Conservation (phyloP, 2,888 invertebrate genomes). For the Dorcus hopei region DNA sequence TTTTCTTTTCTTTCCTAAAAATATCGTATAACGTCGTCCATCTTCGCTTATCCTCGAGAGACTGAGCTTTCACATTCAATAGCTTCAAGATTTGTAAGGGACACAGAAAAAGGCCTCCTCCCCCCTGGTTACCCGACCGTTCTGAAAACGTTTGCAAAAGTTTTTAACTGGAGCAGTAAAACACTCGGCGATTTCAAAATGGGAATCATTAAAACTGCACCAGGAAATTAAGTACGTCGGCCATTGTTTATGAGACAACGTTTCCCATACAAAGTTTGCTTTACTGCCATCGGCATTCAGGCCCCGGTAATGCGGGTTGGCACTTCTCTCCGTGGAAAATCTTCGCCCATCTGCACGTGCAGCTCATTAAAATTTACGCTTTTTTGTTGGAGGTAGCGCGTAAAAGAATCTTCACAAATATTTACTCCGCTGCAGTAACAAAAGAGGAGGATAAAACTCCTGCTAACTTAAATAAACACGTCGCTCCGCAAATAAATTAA, state of each 20-base stretch:
- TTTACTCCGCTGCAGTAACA: neutral
- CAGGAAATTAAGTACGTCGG: constrained; percentile 2
- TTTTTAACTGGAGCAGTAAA: neutral
- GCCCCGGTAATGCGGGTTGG: neutral
- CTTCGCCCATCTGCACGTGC: neutral
- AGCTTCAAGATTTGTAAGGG: too few species aligned
- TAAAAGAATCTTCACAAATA: neutral
- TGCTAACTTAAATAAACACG: neutral
- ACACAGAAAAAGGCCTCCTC: too few species aligned
- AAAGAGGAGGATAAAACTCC: too few species aligned
- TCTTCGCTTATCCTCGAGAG: too few species aligned
- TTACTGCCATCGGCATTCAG: neutral
- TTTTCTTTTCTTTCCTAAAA: too few species aligned
- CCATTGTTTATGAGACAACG: neutral
- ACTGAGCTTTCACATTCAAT: too few species aligned
- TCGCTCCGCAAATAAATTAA: neutral
- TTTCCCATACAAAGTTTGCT: neutral
- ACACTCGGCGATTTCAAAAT: neutral
- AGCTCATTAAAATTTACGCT: neutral
- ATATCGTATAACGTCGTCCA: too few species aligned
- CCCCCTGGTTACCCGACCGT: neutral
- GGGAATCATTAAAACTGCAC: neutral
- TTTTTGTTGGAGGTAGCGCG: neutral
- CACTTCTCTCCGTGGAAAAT: neutral
- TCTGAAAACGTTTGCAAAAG: neutral